Evolutionary conservation across 2,797 vertebrate species (phyloP).

Genomic region (Xenops minutus): DNA sequence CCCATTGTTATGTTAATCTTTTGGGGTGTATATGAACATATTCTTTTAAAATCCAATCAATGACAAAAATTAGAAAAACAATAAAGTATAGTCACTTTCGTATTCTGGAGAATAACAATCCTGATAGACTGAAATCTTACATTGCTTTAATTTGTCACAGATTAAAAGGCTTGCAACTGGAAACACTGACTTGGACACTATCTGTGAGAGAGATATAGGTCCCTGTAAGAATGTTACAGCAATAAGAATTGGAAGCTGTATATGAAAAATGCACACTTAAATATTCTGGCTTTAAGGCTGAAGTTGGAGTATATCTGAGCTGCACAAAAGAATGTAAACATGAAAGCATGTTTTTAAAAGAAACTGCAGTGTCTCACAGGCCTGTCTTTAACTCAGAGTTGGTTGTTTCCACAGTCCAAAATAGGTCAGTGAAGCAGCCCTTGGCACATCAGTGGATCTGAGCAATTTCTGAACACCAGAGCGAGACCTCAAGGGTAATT

Average conservation of each 20-base stretch:
- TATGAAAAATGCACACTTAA: neutral
- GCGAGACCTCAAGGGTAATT: neutral
- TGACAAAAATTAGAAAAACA: neutral
- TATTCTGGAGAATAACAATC: neutral
- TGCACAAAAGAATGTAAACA: neutral
- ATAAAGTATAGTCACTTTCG: neutral
- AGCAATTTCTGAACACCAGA: neutral
- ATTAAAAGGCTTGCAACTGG: neutral
- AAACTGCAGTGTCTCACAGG: neutral
- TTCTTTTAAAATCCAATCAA: neutral
- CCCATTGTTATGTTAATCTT: neutral
- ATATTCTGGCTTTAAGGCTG: neutral
- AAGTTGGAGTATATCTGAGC: neutral
- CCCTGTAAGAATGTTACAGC: neutral
- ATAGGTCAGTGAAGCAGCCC: neutral
- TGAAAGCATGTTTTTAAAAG: neutral
- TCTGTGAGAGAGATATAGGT: neutral
- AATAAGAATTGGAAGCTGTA: neutral
- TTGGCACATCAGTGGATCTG: neutral
- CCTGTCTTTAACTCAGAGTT: neutral
- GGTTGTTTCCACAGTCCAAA: neutral
- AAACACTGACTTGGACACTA: neutral
- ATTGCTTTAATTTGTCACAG: neutral
- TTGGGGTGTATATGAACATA: neutral
- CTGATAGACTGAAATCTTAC: neutral